Evolutionary conservation across 1,140 invertebrate genomes (phyloP), one percentile per base, ranked within the genome.

Genomic region (Antheraea mylitta): DNA sequence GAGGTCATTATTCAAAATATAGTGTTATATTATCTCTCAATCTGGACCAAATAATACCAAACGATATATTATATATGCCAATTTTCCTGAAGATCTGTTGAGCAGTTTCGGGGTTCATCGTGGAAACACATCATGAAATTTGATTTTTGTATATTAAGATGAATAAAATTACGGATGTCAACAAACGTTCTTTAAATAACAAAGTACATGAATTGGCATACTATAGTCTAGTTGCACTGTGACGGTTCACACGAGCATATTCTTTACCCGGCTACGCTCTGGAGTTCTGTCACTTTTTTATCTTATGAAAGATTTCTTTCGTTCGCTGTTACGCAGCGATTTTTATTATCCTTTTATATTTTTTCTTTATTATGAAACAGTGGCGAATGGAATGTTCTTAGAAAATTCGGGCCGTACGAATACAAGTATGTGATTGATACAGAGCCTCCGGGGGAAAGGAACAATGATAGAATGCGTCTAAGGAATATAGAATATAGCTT

Each of bases 291-390:
- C 3, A 13, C 45, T 48, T 48, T 48, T 48, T 48, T 13, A 48
- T 48, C 13, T 48, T 48, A 10, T 48, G 45, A 48, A 48, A 10
- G 45, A 48, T 48, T 48, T 48, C 45, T 6, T 48, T 7, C 45
- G 11, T 3, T 11, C 7, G 11, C 7, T 6, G n/a, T n/a, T n/a
- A n/a, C 45, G 45, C 45, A 13, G 7, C 45, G 45, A 48, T 48
- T 48, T 48, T 48, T 48, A 48, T 48, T 48, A 48, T 48, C 45
- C 45, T 48, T 48, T 48, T 48, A 48, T 48, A 11, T 48, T 48
- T 48, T 48, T 48, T 9, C 45, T 48, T 48, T 48, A 48, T 48
- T 11, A 7, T 48, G 7, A 48, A 48, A 48, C 11, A 3, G 45
- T 11, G 11, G 7, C 13, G 7, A 7, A 3, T 6, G 13, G 45